These are phyloP conservation scores for Rhynchonycteris naso DNA, from an alignment of 2,797 vertebrate genomes.

Conservation along the genomic window DNA sequence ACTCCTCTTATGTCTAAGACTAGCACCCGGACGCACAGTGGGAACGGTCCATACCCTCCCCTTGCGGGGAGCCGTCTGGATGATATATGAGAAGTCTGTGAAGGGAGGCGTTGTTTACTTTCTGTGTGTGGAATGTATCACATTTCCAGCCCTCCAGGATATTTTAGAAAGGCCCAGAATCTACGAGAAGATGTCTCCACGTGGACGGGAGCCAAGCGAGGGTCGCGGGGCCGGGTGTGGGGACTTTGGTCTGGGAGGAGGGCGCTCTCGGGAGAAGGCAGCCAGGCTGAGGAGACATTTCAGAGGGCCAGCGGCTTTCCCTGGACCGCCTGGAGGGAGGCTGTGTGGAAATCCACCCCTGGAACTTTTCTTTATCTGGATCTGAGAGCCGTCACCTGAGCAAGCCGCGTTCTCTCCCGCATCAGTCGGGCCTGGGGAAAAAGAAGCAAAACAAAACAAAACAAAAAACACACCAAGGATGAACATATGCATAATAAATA, in stretches of 20 bases:
- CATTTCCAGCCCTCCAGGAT: background rate
- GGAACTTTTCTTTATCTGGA: background rate
- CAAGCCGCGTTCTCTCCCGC: conserved; percentile 11
- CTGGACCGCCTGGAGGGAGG: background rate
- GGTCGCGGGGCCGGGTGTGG: background rate
- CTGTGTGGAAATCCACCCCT: background rate
- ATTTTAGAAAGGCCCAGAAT: background rate
- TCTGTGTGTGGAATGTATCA: background rate
- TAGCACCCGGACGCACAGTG: conserved; percentile 66
- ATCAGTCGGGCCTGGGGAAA: background rate
- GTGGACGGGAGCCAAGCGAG: background rate
- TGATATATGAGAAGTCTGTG: background rate
- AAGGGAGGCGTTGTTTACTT: background rate
- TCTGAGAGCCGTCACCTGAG: background rate
- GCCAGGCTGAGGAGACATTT: background rate
- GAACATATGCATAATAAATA: conserved; percentile 60
- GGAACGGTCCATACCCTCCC: background rate
- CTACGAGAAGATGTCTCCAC: background rate
- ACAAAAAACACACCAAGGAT: too few species aligned
- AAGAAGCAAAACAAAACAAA: too few species aligned
- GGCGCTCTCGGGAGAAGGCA: background rate
- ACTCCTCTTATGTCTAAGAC: conserved; percentile 62
- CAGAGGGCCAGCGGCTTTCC: too few species aligned
- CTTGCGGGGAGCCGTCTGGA: background rate
- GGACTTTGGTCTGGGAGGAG: background rate